Conservation (phyloP, 2,797 vertebrate species). For the Acridotheres tristis region DNA sequence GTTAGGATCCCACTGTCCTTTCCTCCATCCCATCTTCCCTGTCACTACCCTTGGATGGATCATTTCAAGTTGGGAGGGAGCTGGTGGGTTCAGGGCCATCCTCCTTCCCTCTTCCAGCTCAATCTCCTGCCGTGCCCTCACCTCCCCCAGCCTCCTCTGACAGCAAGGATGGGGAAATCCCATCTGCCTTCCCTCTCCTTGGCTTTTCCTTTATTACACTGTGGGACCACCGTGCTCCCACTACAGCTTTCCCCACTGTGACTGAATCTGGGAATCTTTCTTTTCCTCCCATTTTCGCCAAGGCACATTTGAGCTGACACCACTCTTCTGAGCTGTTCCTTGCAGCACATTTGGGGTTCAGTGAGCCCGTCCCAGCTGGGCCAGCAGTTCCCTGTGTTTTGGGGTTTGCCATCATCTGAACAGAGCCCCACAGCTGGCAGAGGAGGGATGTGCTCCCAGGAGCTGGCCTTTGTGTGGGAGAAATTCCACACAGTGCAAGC, state of each 20-base stretch:
- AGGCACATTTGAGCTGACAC: rapidly evolving
- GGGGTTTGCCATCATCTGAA: not conserved
- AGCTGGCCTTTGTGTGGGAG: not conserved
- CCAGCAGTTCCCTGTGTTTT: not conserved
- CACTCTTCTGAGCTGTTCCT: not conserved
- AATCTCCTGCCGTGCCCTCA: not conserved
- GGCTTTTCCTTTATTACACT: not conserved
- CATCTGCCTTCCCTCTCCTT: not conserved
- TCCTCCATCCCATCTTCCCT: rapidly evolving
- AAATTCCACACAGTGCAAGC: not conserved
- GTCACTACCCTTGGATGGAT: rapidly evolving
- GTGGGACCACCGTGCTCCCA: rapidly evolving
- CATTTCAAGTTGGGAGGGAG: not conserved
- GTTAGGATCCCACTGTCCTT: not conserved
- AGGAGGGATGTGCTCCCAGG: not conserved
- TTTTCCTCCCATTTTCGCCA: not conserved
- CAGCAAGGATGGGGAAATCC: not conserved
- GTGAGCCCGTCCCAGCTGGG: too few species aligned
- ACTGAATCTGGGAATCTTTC: not conserved
- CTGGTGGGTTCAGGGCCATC: not conserved
- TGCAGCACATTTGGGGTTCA: rapidly evolving
- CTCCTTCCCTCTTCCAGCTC: not conserved
- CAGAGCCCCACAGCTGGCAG: not conserved
- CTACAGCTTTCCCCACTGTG: not conserved
- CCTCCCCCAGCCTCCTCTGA: not conserved